phyloP scores from a whole-genome alignment of 1,140 invertebrate genomes.

The Paralvinella palmiformis region DNA sequence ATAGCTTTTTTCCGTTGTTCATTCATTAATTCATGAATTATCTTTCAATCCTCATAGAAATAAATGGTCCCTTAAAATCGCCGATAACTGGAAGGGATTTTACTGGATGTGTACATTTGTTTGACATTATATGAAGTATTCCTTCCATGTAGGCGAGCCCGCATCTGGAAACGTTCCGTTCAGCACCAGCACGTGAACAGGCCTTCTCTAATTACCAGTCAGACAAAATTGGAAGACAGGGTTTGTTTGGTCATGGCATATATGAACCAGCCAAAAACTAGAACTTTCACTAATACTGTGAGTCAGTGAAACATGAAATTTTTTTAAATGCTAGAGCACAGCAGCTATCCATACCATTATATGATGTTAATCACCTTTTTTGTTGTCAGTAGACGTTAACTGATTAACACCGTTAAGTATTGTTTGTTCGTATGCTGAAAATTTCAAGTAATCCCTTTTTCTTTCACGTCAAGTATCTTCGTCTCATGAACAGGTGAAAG shows the following conservation, averaged over 20 bases:
- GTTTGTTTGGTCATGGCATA: constrained; percentile 36
- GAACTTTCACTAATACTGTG: too few species aligned
- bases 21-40: background rate
- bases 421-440: too few species aligned
- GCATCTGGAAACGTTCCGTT: constrained; percentile 41
- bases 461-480: too few species aligned
- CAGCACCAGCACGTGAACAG: constrained; percentile 21
- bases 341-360: too few species aligned
- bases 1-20: background rate
- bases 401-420: too few species aligned
- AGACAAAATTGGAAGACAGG: constrained; percentile 39
- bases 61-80: background rate
- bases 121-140: background rate
- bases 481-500: too few species aligned
- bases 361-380: too few species aligned
- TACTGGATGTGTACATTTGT: background rate
- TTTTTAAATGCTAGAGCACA: too few species aligned
- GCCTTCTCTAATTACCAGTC: constrained; percentile 33
- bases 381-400: too few species aligned
- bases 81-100: background rate
- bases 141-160: constrained; percentile 40
- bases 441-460: too few species aligned
- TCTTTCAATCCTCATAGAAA: background rate
- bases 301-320: too few species aligned
- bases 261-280: constrained; percentile 43